Base-by-base conservation (phyloP, 2,888 invertebrate species). In the Hermodice carunculata region DNA sequence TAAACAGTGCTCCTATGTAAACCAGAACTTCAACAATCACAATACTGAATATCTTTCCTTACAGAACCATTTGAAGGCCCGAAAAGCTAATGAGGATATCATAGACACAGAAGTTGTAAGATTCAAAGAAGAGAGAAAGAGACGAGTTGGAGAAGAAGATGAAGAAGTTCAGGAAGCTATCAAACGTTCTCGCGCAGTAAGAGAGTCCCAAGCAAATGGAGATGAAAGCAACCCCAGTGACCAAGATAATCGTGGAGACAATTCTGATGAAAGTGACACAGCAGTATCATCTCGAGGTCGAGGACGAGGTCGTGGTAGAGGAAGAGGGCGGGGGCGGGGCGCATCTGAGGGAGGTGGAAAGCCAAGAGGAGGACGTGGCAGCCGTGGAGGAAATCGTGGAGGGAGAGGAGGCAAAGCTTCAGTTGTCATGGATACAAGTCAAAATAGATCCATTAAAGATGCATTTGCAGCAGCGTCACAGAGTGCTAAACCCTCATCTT, bases 41-140 rank as follows among this genome's bases (percentile, higher is more conserved):
- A n/a, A n/a, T n/a, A n/a, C n/a, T n/a, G n/a, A n/a, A n/a, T n/a
- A n/a, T n/a, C n/a, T n/a, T n/a, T n/a, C n/a, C n/a, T 40, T 53
- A 0, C 78, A 89, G 51, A 83, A 88, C 0, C 86, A 89, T 79
- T 80, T 92, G 48, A 87, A 87, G 77, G 82, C 86, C 19, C 82
- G 87, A 37, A 80, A 88, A 61, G 86, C 88, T 0, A 82, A 85
- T 22, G 88, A 88, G 64, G 87, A 89, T 17, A 81, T 85, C 1
- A 84, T 90, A 3, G 87, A 88, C 42, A 83, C 84, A 0, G 88
- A 88, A 72, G 80, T 91, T 1, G 75, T 79, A 8, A 80, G 81
- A 29, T 89, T 88, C 67, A 87, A 88, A 66, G 77, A 85, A 8
- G 78, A 83, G 60, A 79, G 88, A 43, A 67, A 76, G 68, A 70